phyloP scores from a whole-genome alignment of 2,113 vertebrate species.

The Myiopsitta monachus region DNA sequence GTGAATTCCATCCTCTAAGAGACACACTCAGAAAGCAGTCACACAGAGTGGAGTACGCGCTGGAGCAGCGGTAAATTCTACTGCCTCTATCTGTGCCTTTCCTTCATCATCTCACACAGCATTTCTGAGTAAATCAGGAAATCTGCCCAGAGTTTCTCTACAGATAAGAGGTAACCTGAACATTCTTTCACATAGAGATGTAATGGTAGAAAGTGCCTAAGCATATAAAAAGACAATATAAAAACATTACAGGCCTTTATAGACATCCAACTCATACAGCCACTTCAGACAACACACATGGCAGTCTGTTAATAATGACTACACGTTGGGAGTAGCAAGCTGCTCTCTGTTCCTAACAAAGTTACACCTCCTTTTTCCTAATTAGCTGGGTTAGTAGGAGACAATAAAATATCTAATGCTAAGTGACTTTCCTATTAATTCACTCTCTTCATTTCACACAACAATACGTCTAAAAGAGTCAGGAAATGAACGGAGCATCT shows the following conservation, averaged over 20 bases:
- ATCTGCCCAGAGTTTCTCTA: not conserved
- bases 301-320: not conserved
- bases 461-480: not conserved
- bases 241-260: not conserved
- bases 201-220: not conserved
- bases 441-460: not conserved
- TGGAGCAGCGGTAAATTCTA: not conserved
- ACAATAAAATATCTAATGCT: not conserved
- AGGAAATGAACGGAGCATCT: not conserved
- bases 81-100: not conserved
- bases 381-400: not conserved
- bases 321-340: not conserved
- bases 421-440: not conserved
- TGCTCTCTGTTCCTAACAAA: not conserved
- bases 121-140: not conserved
- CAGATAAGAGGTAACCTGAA: not conserved
- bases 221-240: not conserved
- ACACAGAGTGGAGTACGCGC: not conserved
- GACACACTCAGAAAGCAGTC: not conserved
- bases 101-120: not conserved
- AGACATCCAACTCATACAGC: not conserved
- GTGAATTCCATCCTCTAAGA: not conserved
- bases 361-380: not conserved
- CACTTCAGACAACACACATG: fast-evolving
- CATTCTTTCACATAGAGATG: not conserved